Conservation (phyloP, 1,140 invertebrate species). For the Homarus americanus region DNA sequence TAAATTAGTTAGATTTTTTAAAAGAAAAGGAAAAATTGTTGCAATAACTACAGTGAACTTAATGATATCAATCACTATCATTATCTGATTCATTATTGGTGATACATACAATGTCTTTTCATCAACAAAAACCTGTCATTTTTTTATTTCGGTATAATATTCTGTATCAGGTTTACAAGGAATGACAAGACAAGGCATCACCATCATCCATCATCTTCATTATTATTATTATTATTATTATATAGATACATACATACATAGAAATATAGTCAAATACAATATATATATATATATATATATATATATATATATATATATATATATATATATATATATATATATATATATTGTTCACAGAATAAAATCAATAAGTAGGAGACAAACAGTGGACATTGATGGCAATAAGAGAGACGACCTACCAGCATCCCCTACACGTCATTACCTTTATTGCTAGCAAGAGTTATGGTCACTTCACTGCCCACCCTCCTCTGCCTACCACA, state of each 20-base stretch:
- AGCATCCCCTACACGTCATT: neutral
- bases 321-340: too few species aligned
- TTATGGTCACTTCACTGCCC: neutral
- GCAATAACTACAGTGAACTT: neutral
- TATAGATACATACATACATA: slow-evolving; percentile 24
- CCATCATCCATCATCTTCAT: too few species aligned
- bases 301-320: slow-evolving; percentile 28
- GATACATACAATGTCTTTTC: too few species aligned
- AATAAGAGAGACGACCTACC: neutral
- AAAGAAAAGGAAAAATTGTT: neutral
- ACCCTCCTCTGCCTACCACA: neutral
- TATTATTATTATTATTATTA: too few species aligned
- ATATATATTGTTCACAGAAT: neutral
- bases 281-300: slow-evolving; percentile 29
- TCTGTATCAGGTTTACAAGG: too few species aligned
- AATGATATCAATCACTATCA: neutral
- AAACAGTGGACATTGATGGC: neutral
- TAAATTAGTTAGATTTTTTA: too few species aligned
- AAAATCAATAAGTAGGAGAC: neutral
- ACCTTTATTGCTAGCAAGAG: neutral
- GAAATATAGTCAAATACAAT: too few species aligned
- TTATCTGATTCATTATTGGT: too few species aligned
- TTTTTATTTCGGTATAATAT: too few species aligned
- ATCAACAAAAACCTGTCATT: too few species aligned
- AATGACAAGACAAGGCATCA: too few species aligned